Percentiles rank a stretch among this genome's conserved stretches.
These are phyloP conservation scores for Nanorana parkeri DNA, from an alignment of 2,113 vertebrate species.

Conservation along the genomic window DNA sequence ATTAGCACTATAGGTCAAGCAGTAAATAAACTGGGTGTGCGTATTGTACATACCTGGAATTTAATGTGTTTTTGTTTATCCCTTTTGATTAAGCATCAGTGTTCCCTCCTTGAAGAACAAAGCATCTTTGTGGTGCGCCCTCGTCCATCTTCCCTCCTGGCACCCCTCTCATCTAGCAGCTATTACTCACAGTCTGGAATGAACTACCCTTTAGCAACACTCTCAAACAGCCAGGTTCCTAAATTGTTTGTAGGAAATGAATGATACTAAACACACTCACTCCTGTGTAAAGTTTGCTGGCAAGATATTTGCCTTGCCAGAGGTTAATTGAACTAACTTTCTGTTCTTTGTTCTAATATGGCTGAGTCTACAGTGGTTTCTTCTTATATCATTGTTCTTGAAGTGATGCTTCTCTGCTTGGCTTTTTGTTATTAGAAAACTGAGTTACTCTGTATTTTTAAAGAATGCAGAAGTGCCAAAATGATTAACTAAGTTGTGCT, in stretches of 20 bases:
- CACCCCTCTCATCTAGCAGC: slow-evolving; percentile 47
- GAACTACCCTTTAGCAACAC: slow-evolving; percentile 45
- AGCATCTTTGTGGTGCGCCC: slow-evolving; percentile 62
- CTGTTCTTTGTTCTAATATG: too few relatives aligned
- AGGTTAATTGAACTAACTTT: too few relatives aligned
- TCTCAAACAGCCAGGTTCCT: slow-evolving; percentile 46
- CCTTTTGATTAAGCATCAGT: not conserved
- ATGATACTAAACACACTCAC: not conserved
- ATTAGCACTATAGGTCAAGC: too few relatives aligned
- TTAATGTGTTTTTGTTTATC: not conserved
- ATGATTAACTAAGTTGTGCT: too few relatives aligned
- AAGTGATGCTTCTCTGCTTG: too few relatives aligned
- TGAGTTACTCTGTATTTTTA: too few relatives aligned
- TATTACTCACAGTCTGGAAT: slow-evolving; percentile 44
- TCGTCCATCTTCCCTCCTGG: slow-evolving; percentile 60
- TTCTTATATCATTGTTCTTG: too few relatives aligned
- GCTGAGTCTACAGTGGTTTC: too few relatives aligned
- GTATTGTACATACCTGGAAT: not conserved
- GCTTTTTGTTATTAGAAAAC: too few relatives aligned
- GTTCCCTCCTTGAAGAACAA: slow-evolving; percentile 45
- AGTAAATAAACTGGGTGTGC: not conserved
- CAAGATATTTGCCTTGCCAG: not conserved
- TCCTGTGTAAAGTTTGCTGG: not conserved
- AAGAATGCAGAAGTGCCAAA: too few relatives aligned
- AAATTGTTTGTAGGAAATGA: not conserved